Evolutionary conservation across 2,888 invertebrate genomes (phyloP), one percentile per base, ranked within the genome.

Genomic region (Eristalis intricaria): DNA sequence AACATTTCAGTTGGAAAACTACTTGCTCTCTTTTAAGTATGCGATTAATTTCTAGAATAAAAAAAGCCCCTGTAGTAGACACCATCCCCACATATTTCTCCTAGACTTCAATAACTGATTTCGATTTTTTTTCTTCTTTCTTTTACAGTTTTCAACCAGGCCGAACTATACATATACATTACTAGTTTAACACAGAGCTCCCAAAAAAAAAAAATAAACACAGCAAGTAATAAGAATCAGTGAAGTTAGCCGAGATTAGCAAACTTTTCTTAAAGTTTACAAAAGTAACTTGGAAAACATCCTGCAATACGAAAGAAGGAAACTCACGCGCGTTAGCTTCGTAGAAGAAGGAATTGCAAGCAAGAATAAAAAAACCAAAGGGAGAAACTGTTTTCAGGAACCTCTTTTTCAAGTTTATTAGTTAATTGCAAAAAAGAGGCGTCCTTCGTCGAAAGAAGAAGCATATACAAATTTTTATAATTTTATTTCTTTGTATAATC

Each of bases 361-460:
- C 26, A 29, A 69, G 29, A 68, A n/a, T 38, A 60, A 70, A 69
- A 63, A 23, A n/a, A 63, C n/a, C 5, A 74, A 43, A 43, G 64
- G 29, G 63, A 76, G 61, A 79, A 79, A 63, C 66, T 68, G 61
- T 76, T 68, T 80, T 76, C 75, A 79, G 74, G 74, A 74, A 86
- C 86, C 86, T 86, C 82, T 86, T 86, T 81, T 82, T 79, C 86
- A 86, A 82, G 82, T 86, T 86, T 86, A 82, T 86, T 86, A 86
- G 86, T 86, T 86, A 82, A 82, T 86, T 86, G 82, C 78, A 78
- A 86, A 75, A 82, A 82, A 82, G 82, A 82, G 86, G 82, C 70
- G 22, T 80, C 79, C 78, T 75, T 60, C 64, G 64, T 64, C 64
- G 68, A 73, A 50, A 73, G 35, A 43, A 68, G 13, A 43, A 43